Evolutionary conservation across 2,113 vertebrate species (phyloP).

Genomic region (Ramphastos sulfuratus): DNA sequence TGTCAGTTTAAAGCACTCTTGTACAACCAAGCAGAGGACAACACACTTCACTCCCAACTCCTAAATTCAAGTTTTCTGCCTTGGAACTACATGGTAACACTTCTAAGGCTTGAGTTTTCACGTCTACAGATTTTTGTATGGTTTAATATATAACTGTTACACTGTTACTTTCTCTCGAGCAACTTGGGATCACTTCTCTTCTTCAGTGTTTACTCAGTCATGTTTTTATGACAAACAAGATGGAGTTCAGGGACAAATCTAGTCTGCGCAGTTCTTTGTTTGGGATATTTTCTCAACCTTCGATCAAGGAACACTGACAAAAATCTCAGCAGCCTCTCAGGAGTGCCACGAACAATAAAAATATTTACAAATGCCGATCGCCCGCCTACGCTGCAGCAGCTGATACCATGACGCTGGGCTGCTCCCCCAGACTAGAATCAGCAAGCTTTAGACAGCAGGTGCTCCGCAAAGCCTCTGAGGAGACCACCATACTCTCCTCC

Average conservation of each 20-base stretch:
- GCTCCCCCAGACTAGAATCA: not conserved
- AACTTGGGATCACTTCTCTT: not conserved
- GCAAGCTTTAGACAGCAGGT: not conserved
- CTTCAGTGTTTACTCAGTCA: not conserved
- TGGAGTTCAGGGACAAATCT: not conserved
- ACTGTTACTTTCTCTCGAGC: not conserved
- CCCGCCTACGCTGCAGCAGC: not conserved
- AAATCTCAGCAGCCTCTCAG: not conserved
- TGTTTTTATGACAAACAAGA: not conserved
- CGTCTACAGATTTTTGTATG: rapidly evolving
- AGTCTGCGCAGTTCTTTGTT: not conserved
- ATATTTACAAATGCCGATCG: not conserved
- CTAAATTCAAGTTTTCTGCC: not conserved
- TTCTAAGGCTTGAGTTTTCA: not conserved
- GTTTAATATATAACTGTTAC: not conserved
- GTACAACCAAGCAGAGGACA: not conserved
- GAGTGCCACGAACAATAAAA: rapidly evolving
- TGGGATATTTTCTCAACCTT: not conserved
- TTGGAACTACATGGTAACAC: not conserved
- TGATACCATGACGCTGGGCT: not conserved
- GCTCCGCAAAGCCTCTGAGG: not conserved
- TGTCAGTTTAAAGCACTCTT: not conserved
- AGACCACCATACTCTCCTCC: not conserved
- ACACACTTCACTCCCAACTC: not conserved
- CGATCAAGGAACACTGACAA: not conserved